Percentiles rank a stretch among this genome's conserved stretches.
These are phyloP conservation scores for Isoperla grammatica DNA, from an alignment of 2,888 invertebrate species.

Conservation along the genomic window DNA sequence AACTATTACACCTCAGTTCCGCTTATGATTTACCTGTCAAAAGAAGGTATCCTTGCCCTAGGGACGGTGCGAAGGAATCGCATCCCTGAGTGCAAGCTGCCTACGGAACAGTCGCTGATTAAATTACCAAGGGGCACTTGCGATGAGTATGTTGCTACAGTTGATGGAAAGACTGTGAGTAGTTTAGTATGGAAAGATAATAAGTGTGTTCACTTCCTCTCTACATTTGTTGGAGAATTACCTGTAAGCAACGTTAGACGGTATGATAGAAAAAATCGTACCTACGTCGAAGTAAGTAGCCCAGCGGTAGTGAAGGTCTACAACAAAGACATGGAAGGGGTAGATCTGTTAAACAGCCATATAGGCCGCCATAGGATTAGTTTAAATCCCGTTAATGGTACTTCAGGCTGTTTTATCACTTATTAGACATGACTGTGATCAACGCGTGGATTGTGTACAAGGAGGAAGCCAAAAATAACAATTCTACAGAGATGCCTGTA, in stretches of 20 bases:
- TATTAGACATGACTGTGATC: background rate
- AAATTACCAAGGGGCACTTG: slow-evolving; percentile 34
- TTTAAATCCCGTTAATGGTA: background rate
- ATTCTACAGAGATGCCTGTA: no score
- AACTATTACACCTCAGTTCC: slow-evolving; percentile 37
- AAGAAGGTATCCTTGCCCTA: slow-evolving; percentile 35
- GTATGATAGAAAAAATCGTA: slow-evolving; percentile 30
- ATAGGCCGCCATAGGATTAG: background rate
- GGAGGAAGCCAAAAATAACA: background rate
- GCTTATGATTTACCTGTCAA: slow-evolving; percentile 32
- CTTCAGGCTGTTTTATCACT: slow-evolving; percentile 1
- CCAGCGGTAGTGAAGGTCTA: slow-evolving; percentile 29
- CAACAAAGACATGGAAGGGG: slow-evolving; percentile 39
- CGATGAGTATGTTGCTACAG: slow-evolving; percentile 33
- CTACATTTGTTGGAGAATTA: slow-evolving; percentile 29
- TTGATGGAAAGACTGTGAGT: slow-evolving; percentile 32
- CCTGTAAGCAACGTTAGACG: slow-evolving; percentile 17
- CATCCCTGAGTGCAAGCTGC: slow-evolving; percentile 39
- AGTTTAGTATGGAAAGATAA: slow-evolving; percentile 33
- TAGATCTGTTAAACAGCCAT: background rate
- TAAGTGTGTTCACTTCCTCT: slow-evolving; percentile 33
- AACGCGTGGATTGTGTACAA: background rate
- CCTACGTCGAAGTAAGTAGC: slow-evolving; percentile 24
- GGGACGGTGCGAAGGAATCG: no score
- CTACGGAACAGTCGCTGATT: slow-evolving; percentile 35